Percentiles rank a stretch among this genome's conserved stretches.
Evolutionary conservation across 2,113 vertebrate species (phyloP).

Genomic region (Psammodynastes pulverulentus): DNA sequence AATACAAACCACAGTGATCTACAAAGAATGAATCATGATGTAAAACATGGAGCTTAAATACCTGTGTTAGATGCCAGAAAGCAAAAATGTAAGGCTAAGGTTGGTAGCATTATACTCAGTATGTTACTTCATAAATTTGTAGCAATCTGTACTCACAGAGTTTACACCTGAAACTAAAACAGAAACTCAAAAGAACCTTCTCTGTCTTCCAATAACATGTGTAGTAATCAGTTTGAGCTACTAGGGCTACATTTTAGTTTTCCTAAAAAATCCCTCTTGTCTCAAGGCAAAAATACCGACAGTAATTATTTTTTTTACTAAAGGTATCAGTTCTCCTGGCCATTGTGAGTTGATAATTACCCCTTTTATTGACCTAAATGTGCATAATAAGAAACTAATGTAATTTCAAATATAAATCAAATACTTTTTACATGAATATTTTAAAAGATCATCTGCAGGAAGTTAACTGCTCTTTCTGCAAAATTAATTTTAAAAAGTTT

Average conservation of each 20-base stretch:
- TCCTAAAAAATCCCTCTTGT: neutral
- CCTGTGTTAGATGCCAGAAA: neutral
- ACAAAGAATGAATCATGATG: neutral
- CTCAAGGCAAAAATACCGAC: conserved; percentile 3
- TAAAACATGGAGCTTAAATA: neutral
- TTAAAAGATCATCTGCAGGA: neutral
- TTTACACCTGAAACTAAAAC: neutral
- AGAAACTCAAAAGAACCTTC: neutral
- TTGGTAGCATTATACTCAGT: neutral
- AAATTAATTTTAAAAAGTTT: neutral
- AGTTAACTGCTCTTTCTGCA: neutral
- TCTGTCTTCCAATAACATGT: neutral
- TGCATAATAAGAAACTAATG: neutral
- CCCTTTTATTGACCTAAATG: conserved; percentile 13
- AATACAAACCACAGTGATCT: neutral
- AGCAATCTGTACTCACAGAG: neutral
- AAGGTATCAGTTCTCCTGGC: neutral
- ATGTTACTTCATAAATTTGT: neutral
- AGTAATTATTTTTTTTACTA: neutral
- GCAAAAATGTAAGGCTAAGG: neutral
- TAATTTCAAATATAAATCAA: conserved; percentile 18
- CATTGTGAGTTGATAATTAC: conserved; percentile 5
- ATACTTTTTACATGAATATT: conserved; percentile 14
- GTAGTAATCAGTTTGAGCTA: neutral
- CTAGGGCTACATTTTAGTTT: conserved; percentile 1